Evolutionary conservation across 1,140 invertebrate species (phyloP).

Genomic region (Gonioctena quinquepunctata): DNA sequence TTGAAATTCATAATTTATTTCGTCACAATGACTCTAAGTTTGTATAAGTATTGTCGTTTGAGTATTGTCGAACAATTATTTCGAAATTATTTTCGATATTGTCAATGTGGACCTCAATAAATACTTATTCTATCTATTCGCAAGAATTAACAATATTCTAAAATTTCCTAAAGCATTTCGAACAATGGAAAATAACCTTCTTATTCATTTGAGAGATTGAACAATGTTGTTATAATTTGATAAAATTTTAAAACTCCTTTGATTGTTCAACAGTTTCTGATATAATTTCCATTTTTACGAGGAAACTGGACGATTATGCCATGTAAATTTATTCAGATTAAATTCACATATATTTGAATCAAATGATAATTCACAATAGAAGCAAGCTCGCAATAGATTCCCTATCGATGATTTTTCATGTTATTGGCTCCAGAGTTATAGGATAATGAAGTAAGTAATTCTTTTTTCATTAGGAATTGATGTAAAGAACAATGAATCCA

Average conservation of each 20-base stretch:
- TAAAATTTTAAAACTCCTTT: background rate
- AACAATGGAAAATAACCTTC: background rate
- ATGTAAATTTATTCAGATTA: no score
- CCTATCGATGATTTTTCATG: no score
- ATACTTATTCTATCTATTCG: background rate
- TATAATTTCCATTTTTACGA: background rate
- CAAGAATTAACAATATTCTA: background rate
- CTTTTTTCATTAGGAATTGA: no score
- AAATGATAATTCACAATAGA: no score
- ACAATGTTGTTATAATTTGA: background rate
- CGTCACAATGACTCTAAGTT: constrained; percentile 3
- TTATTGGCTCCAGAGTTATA: no score
- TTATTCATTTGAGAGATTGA: background rate
- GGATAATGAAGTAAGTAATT: no score
- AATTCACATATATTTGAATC: no score
- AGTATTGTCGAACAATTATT: constrained; percentile 7
- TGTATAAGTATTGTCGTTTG: constrained; percentile 7
- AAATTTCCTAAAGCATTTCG: background rate
- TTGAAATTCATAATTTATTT: constrained; percentile 10
- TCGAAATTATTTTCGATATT: constrained; percentile 3
- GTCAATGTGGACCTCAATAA: background rate
- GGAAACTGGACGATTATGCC: no score
- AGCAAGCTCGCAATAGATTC: no score
- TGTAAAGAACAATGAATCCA: no score
- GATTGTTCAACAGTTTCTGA: constrained; percentile 11